Evolutionary conservation across 2,888 invertebrate genomes (phyloP).

Genomic region (Lepidocyrtoides sp.): DNA sequence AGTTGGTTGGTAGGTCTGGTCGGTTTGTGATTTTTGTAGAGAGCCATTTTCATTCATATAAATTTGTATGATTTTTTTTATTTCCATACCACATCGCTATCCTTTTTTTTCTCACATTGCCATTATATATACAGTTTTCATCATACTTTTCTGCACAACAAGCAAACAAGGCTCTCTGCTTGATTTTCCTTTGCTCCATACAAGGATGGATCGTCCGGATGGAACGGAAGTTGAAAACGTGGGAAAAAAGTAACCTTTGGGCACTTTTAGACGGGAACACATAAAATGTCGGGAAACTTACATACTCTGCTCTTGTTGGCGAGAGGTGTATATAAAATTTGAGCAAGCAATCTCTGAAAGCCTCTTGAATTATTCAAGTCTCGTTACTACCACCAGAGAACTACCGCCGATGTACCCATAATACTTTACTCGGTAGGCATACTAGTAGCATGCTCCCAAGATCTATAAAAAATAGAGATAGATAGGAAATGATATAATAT

Average conservation of each 20-base stretch:
- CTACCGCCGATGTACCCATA: background rate
- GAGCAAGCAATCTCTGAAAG: slow-evolving; percentile 76
- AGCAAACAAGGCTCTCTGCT: slow-evolving; percentile 73
- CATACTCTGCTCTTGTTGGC: background rate
- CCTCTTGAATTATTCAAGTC: slow-evolving; percentile 77
- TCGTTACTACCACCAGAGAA: slow-evolving; percentile 47
- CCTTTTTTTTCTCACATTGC: background rate
- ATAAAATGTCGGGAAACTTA: slow-evolving; percentile 13
- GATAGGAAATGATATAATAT: background rate
- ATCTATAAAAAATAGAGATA: background rate
- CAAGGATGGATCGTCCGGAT: slow-evolving; percentile 55
- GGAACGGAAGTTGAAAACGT: slow-evolving; percentile 76
- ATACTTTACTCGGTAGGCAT: too few relatives aligned
- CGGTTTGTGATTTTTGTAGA: slow-evolving; percentile 11
- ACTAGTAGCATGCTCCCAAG: background rate
- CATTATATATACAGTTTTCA: background rate
- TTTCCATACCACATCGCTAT: background rate
- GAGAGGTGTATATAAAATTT: slow-evolving; percentile 1
- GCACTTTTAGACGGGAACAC: slow-evolving; percentile 71
- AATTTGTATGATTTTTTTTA: background rate
- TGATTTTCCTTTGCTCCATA: slow-evolving; percentile 9
- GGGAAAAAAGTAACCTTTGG: slow-evolving; percentile 79
- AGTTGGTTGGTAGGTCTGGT: slow-evolving; percentile 17
- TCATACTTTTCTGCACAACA: background rate
- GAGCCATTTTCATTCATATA: slow-evolving; percentile 15